Evolutionary conservation across 2,797 vertebrate species (phyloP).

Genomic region (Pseudocheirus occidentalis): DNA sequence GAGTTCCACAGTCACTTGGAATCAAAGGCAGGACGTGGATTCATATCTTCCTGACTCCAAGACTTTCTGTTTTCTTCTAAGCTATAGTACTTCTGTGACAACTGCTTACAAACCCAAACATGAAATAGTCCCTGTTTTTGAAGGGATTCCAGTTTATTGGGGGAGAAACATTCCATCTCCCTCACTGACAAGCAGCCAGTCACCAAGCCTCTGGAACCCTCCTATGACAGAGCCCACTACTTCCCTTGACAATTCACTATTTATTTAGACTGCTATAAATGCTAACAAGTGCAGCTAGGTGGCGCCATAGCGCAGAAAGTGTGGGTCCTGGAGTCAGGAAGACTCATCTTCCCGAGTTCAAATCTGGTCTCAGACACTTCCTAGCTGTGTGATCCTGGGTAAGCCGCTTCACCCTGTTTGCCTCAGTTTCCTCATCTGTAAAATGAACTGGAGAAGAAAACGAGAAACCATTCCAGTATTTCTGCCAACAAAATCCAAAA

Average conservation of each 20-base stretch:
- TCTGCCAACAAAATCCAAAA: background rate
- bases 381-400: background rate
- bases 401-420: background rate
- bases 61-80: background rate
- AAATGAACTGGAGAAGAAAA: background rate
- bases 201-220: background rate
- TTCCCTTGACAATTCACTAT: background rate
- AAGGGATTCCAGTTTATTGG: background rate
- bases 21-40: background rate
- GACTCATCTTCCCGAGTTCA: background rate
- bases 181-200: background rate
- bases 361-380: background rate
- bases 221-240: background rate
- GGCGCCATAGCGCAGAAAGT: rapidly evolving
- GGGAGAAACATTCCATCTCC: background rate
- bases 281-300: background rate
- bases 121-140: background rate
- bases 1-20: background rate
- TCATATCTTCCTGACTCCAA: background rate
- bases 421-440: background rate
- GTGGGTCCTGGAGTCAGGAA: background rate
- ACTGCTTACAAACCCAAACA: background rate
- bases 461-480: background rate
- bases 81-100: background rate
- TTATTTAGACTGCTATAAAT: background rate